Base-by-base conservation (phyloP, 2,797 vertebrate genomes). In the Sylvilagus floridanus region DNA sequence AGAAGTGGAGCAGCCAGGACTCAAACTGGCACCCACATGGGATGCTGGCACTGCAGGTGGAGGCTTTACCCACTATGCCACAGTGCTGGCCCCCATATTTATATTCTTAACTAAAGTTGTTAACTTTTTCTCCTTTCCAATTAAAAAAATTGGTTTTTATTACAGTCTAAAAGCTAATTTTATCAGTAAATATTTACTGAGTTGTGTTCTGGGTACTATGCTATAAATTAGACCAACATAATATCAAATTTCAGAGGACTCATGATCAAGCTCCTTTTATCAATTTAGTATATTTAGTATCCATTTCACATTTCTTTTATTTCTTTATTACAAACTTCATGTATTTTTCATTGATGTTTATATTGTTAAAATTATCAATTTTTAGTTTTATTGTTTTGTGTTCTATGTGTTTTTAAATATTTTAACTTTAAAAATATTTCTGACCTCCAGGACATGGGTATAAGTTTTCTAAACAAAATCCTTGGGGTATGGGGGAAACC, bases 381-480 rank as follows among this genome's bases (percentile, higher is more conserved):
- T 83, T 81, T 82, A 62, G 11, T 84, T 76, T n/a, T 92, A 52
- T 52, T 35, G 50, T 77, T 83, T 87, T 69, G 37, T 68, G 1
- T 78, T 84, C 11, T 71, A 4, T 83, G 3, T 4, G 60, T 90
- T 87, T 17, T 21, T 13, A 30, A 72, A 32, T 65, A 5, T 22
- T 94, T 85, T 85, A 1, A 71, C n/a, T 84, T 17, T 96, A 65
- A 75, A 76, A 63, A 22, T 71, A 3, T 57, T 81, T 90, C 91
- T 71, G 5, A 68, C 21, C 26, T 85, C 50, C 60, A 60, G 10
- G 5, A 35, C 13, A 1, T 35, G 10, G n/a, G 2, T 79, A 66
- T 50, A 78, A 17, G 35, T 94, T 90, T 91, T 87, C 62, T 60
- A 69, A 87, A 85, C 30, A 71, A 79, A 32, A 24, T 60, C 30